phyloP scores from a whole-genome alignment of 2,888 invertebrate genomes.

The Drosophila anomalipes region DNA sequence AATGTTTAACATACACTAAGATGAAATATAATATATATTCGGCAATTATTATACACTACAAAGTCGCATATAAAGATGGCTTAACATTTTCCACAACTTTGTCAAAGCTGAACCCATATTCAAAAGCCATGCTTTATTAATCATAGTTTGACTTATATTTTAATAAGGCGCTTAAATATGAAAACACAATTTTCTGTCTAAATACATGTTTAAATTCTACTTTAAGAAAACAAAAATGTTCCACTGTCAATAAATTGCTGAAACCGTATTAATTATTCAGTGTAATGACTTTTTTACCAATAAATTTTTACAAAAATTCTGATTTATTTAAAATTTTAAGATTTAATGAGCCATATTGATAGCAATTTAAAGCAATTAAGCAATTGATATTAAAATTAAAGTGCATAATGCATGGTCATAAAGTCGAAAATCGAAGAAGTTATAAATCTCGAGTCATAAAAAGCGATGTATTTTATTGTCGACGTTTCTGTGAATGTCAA shows the following conservation, averaged over 20 bases:
- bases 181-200: background rate
- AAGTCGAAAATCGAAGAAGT: slow-evolving; percentile 48
- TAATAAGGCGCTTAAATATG: background rate
- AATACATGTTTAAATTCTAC: background rate
- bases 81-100: background rate
- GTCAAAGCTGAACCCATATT: background rate
- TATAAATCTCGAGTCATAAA: slow-evolving; percentile 65
- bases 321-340: background rate
- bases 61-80: background rate
- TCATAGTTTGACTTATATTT: background rate
- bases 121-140: background rate
- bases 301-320: background rate
- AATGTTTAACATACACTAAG: slow-evolving; percentile 30
- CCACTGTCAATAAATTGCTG: background rate
- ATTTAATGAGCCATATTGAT: background rate
- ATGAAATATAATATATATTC: background rate
- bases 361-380: slow-evolving; percentile 26
- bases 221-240: background rate
- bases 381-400: slow-evolving; percentile 25
- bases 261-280: background rate
- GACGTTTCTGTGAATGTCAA: slow-evolving; percentile 51
- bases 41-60: background rate
- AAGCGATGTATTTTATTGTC: slow-evolving; percentile 34
- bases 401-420: slow-evolving; percentile 31
- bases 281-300: background rate